These are phyloP conservation scores for Archips xylosteana DNA, from an alignment of 2,888 invertebrate genomes.

Conservation along the genomic window DNA sequence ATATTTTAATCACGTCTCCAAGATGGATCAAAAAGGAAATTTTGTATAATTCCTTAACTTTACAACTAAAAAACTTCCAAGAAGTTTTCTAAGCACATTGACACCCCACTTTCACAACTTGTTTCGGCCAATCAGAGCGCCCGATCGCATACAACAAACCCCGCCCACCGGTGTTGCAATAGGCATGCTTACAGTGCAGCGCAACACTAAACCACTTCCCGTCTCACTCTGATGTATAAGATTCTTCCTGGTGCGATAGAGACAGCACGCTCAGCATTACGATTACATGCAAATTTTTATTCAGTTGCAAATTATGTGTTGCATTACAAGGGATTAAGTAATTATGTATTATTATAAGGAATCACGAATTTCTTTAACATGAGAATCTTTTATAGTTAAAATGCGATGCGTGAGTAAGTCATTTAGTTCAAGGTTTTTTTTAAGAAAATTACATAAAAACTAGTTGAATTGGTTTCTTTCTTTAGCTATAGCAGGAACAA, in stretches of 20 bases:
- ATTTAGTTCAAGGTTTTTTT: slow-evolving; percentile 47
- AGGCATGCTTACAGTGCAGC: slow-evolving; percentile 77
- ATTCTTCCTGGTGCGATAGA: slow-evolving; percentile 50
- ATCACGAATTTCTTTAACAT: slow-evolving; percentile 56
- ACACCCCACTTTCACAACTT: slow-evolving; percentile 71
- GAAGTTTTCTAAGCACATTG: slow-evolving; percentile 68
- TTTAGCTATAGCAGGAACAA: neutral
- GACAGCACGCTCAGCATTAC: slow-evolving; percentile 66
- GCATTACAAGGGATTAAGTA: slow-evolving; percentile 66
- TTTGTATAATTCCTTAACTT: slow-evolving; percentile 71
- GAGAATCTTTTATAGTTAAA: slow-evolving; percentile 37
- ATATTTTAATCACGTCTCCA: slow-evolving; percentile 59
- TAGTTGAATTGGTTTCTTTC: neutral
- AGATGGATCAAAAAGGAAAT: slow-evolving; percentile 57
- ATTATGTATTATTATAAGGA: slow-evolving; percentile 77
- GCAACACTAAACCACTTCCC: slow-evolving; percentile 55
- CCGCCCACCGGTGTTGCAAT: slow-evolving; percentile 78
- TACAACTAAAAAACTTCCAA: slow-evolving; percentile 67
- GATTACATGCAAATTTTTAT: slow-evolving; percentile 81
- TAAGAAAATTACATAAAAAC: neutral
- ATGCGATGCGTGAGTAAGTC: slow-evolving; percentile 54
- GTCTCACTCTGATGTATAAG: slow-evolving; percentile 56
- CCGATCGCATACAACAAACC: slow-evolving; percentile 67
- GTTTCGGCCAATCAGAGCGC: slow-evolving; percentile 67
- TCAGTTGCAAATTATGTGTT: slow-evolving; percentile 79